Conservation (phyloP, 1,140 invertebrate species). For the Venturia canescens region DNA sequence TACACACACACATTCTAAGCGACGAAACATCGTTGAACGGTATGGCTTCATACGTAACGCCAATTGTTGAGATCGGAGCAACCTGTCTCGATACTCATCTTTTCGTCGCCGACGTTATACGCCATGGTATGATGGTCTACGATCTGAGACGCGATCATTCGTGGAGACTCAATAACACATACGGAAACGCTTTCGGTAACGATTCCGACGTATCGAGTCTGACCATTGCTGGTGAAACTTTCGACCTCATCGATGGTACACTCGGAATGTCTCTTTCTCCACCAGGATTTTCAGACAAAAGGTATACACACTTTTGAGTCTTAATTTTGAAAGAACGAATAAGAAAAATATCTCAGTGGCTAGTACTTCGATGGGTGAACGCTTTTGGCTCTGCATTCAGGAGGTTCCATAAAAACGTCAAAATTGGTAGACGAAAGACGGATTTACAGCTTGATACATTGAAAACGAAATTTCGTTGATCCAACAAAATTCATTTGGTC, state of each 20-base stretch:
- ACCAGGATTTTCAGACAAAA: constrained; percentile 68
- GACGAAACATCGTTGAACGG: constrained; percentile 65
- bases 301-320: constrained; percentile 59
- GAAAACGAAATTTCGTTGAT: too few relatives aligned
- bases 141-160: constrained; percentile 67
- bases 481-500: too few relatives aligned
- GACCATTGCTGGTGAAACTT: constrained; percentile 71
- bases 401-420: too few relatives aligned
- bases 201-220: constrained; percentile 70
- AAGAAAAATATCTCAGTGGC: too few relatives aligned
- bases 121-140: constrained; percentile 73
- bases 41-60: constrained; percentile 70
- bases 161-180: constrained; percentile 74
- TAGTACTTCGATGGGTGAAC: too few relatives aligned
- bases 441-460: too few relatives aligned
- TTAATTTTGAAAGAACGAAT: neutral
- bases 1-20: constrained; percentile 75
- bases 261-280: constrained; percentile 75
- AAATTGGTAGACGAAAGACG: too few relatives aligned
- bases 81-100: constrained; percentile 72
- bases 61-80: constrained; percentile 72
- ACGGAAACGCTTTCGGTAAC: constrained; percentile 73
- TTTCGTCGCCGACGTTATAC: constrained; percentile 74
- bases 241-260: constrained; percentile 72
- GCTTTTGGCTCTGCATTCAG: too few relatives aligned